Evolutionary conservation across 2,888 invertebrate species (phyloP).

Genomic region (Trichacis sp.): DNA sequence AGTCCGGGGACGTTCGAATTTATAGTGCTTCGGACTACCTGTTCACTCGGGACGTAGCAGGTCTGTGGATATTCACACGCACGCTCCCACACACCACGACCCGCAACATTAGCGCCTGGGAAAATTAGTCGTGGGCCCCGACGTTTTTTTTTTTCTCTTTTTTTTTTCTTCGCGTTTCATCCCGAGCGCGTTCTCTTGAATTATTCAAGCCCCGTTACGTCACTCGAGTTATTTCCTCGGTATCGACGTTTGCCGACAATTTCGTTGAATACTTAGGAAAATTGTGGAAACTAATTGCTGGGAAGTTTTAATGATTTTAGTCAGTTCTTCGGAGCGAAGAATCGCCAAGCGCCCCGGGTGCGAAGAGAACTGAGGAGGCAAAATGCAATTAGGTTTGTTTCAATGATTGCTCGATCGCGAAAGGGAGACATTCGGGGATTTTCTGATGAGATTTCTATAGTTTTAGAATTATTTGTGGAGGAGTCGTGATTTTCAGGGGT

Average conservation of each 20-base stretch:
- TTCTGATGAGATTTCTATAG: too few species aligned
- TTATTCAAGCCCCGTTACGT: not conserved
- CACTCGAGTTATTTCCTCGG: not conserved
- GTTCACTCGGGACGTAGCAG: slow-evolving; percentile 35
- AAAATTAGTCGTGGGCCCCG: not conserved
- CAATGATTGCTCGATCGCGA: slow-evolving; percentile 24
- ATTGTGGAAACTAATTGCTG: slow-evolving; percentile 18
- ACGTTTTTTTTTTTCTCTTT: too few species aligned
- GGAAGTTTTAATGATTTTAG: slow-evolving; percentile 52
- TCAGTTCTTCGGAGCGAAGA: slow-evolving; percentile 52
- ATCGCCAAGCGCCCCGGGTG: slow-evolving; percentile 49
- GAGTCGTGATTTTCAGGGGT: too few species aligned
- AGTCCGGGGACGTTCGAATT: slow-evolving; percentile 31
- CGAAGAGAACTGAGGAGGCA: slow-evolving; percentile 59
- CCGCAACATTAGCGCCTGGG: slow-evolving; percentile 18
- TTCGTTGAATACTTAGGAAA: not conserved
- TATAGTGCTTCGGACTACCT: slow-evolving; percentile 36
- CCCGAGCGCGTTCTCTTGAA: not conserved
- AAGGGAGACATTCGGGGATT: not conserved
- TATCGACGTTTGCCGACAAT: not conserved
- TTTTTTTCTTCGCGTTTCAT: not conserved
- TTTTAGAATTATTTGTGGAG: too few species aligned
- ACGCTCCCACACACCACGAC: slow-evolving; percentile 6
- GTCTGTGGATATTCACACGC: slow-evolving; percentile 18
- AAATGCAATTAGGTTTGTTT: slow-evolving; percentile 65